phyloP scores from a whole-genome alignment of 2,888 invertebrate species.

The Agonopterix arenella region DNA sequence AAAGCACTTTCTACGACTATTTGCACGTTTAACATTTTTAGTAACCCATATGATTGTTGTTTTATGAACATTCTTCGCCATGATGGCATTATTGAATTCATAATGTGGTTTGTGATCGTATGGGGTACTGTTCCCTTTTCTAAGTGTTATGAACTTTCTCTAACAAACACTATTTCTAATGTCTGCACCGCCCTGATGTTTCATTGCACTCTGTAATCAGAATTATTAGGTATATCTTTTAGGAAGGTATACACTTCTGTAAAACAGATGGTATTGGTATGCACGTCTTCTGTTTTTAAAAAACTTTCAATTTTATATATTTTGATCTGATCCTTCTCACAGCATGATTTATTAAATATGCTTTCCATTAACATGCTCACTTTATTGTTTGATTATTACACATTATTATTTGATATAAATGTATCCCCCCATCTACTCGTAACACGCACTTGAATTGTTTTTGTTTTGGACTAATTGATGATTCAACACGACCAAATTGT shows the following conservation, averaged over 20 bases:
- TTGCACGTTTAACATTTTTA: conserved; percentile 43
- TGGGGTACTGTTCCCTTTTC: conserved; percentile 44
- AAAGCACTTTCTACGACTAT: conserved; percentile 17
- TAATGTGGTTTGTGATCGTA: conserved; percentile 30
- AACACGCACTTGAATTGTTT: conserved; percentile 22
- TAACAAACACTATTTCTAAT: conserved; percentile 38
- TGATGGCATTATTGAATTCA: conserved; percentile 5
- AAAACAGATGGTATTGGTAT: conserved; percentile 20
- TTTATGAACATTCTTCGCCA: conserved; percentile 24
- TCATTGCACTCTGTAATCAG: conserved; percentile 25
- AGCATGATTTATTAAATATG: conserved; percentile 32
- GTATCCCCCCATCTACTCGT: conserved; percentile 10
- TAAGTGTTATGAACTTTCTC: conserved; percentile 21
- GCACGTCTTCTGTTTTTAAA: conserved; percentile 32
- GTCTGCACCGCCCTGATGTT: conserved; percentile 39
- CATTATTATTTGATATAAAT: conserved; percentile 20
- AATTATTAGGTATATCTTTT: too few species aligned
- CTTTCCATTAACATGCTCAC: conserved; percentile 27
- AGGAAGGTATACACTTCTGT: too few species aligned
- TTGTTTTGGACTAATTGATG: conserved; percentile 26
- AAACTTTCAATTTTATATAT: conserved; percentile 18
- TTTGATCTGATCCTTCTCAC: conserved; percentile 10
- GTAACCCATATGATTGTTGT: conserved; percentile 51
- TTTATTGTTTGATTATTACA: conserved; percentile 22
- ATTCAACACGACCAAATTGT: conserved; percentile 74